Evolutionary conservation across 2,113 vertebrate genomes (phyloP).

Genomic region (Miniopterus natalensis): DNA sequence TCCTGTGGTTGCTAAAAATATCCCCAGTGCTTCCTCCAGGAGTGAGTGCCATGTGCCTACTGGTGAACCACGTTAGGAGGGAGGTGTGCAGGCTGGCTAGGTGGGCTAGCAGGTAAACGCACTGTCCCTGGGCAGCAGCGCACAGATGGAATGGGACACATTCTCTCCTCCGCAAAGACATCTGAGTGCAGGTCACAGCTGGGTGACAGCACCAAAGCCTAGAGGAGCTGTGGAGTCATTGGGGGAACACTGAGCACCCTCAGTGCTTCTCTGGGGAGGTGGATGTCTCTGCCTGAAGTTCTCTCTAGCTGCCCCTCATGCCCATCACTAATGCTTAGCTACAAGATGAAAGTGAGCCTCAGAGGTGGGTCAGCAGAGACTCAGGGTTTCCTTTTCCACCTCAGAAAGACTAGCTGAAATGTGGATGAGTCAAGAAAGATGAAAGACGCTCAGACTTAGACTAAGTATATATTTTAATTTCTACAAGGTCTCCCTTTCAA

Average conservation of each 20-base stretch:
- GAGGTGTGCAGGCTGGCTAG: not conserved
- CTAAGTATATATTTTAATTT: slow-evolving; percentile 71
- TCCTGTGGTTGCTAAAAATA: slow-evolving; percentile 15
- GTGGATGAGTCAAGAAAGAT: not conserved
- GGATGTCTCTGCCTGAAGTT: not conserved
- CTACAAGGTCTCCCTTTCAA: slow-evolving; percentile 66
- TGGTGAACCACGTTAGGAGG: not conserved
- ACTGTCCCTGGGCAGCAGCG: not conserved
- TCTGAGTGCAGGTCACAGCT: not conserved
- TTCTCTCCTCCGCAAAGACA: not conserved
- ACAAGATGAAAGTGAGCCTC: not conserved
- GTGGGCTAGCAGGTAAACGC: not conserved
- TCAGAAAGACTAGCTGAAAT: slow-evolving; percentile 54
- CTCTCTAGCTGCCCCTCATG: not conserved
- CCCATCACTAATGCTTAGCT: too few species aligned
- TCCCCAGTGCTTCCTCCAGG: not conserved
- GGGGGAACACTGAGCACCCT: not conserved
- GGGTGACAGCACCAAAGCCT: not conserved
- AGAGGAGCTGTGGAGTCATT: not conserved
- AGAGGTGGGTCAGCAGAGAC: not conserved
- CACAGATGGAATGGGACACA: not conserved
- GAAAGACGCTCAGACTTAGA: slow-evolving; percentile 10
- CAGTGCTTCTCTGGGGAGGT: not conserved
- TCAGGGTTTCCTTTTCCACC: not conserved
- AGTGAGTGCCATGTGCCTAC: not conserved